phyloP scores from a whole-genome alignment of 92 coral and sea anemone genomes.

The Porites divaricata region DNA sequence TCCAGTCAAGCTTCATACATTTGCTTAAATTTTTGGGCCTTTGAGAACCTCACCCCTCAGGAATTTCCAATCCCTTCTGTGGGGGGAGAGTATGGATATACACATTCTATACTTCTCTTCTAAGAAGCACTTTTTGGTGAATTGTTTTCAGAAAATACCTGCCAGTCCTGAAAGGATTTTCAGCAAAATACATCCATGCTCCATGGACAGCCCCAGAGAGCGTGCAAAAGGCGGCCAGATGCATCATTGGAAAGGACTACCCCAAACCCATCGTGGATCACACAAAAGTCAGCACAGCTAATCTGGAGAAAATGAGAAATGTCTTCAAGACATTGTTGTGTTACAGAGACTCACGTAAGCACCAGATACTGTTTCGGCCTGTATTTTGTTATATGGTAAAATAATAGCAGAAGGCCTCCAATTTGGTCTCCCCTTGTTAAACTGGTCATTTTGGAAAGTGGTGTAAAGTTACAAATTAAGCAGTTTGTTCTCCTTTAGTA shows the following conservation, averaged over 20 bases:
- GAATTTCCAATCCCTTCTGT: too few species aligned
- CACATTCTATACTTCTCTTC: conserved; percentile 2
- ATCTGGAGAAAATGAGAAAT: conserved; percentile 50
- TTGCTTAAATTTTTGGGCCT: too few species aligned
- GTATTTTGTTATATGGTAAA: too few species aligned
- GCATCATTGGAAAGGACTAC: conserved; percentile 81
- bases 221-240: conserved; percentile 77
- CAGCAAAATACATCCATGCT: conserved; percentile 76
- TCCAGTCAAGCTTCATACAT: too few species aligned
- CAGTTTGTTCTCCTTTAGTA: too few species aligned
- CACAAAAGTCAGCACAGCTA: conserved; percentile 50
- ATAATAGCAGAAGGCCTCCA: too few species aligned
- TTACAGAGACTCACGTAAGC: conserved; percentile 43
- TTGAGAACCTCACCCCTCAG: too few species aligned
- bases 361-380: background rate
- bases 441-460: too few species aligned
- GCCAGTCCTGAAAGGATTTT: conserved; percentile 82
- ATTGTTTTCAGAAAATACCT: conserved; percentile 71
- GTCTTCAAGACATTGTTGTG: conserved; percentile 44
- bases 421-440: too few species aligned
- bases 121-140: conserved; percentile 38
- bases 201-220: conserved; percentile 83
- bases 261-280: conserved; percentile 80
- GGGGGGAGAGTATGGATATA: too few species aligned
- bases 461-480: too few species aligned